Percentiles rank a stretch among this genome's conserved stretches.
These are phyloP conservation scores for Lacerta bilineata DNA, from an alignment of 2,797 vertebrate genomes.

Conservation along the genomic window DNA sequence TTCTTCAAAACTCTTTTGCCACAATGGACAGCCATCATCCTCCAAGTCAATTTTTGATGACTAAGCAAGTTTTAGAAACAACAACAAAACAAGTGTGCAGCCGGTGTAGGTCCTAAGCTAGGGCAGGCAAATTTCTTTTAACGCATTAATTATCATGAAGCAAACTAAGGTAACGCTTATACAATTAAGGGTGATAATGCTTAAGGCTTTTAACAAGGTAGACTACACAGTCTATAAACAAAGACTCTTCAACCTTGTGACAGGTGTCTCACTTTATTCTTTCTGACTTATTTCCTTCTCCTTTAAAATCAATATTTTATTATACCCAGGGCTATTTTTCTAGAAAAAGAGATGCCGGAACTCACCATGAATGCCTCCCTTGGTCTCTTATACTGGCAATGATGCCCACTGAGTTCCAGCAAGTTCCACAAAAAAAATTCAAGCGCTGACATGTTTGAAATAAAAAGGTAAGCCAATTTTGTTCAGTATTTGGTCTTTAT, in stretches of 20 bases:
- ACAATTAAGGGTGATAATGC: not conserved
- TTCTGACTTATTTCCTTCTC: too few relatives aligned
- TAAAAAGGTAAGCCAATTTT: not conserved
- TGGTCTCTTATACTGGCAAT: too few relatives aligned
- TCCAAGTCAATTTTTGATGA: too few relatives aligned
- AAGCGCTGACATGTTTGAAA: not conserved
- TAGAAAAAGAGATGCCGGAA: too few relatives aligned
- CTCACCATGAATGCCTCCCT: too few relatives aligned
- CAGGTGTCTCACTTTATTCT: too few relatives aligned
- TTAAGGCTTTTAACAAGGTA: not conserved
- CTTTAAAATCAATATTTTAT: too few relatives aligned
- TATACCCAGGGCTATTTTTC: too few relatives aligned
- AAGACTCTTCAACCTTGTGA: not conserved
- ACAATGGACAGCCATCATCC: too few relatives aligned
- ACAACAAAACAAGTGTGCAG: not conserved
- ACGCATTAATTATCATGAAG: not conserved
- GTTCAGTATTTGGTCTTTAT: not conserved
- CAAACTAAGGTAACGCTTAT: not conserved
- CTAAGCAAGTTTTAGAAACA: not conserved
- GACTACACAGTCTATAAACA: not conserved
- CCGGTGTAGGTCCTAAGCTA: not conserved
- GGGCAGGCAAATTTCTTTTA: not conserved
- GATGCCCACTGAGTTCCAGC: too few relatives aligned
- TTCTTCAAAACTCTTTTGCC: too few relatives aligned
- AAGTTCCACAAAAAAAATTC: too few relatives aligned